These are phyloP conservation scores for Ectropis grisescens DNA, from an alignment of 1,140 invertebrate genomes.

Conservation along the genomic window DNA sequence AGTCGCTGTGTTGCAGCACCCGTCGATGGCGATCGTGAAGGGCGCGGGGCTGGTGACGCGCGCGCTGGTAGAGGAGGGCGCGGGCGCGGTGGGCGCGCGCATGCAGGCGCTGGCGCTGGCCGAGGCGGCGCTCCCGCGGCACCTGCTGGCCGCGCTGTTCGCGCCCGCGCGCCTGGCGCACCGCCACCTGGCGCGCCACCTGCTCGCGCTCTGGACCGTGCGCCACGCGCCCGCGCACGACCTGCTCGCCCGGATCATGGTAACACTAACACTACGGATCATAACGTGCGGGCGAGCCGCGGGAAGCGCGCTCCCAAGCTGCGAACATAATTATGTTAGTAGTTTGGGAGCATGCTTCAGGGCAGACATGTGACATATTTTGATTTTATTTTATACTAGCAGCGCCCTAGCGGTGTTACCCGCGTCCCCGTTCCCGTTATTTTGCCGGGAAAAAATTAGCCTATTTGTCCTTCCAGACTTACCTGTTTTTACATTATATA, in stretches of 20 bases:
- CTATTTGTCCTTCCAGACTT: no score
- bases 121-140: constrained; percentile 96
- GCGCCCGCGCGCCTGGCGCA: constrained; percentile 66
- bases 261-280: no score
- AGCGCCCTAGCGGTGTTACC: no score
- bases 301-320: no score
- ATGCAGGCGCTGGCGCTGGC: constrained; percentile 97
- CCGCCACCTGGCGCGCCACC: constrained; percentile 93
- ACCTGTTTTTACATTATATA: no score
- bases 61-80: constrained; percentile 97
- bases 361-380: no score
- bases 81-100: constrained; percentile 87
- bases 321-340: no score
- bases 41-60: constrained; percentile 97
- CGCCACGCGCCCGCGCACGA: constrained; percentile 94
- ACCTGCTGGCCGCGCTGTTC: constrained; percentile 93
- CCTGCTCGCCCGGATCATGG: constrained; percentile 90
- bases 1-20: constrained; percentile 82
- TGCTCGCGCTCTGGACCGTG: constrained; percentile 98
- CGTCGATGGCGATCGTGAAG: constrained; percentile 97
- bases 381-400: no score
- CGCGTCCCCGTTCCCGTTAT: no score
- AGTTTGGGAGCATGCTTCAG: no score
- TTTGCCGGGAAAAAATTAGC: no score
- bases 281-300: no score